These are phyloP conservation scores for Australoheros facetus DNA, from an alignment of 2,797 vertebrate species.

Conservation along the genomic window DNA sequence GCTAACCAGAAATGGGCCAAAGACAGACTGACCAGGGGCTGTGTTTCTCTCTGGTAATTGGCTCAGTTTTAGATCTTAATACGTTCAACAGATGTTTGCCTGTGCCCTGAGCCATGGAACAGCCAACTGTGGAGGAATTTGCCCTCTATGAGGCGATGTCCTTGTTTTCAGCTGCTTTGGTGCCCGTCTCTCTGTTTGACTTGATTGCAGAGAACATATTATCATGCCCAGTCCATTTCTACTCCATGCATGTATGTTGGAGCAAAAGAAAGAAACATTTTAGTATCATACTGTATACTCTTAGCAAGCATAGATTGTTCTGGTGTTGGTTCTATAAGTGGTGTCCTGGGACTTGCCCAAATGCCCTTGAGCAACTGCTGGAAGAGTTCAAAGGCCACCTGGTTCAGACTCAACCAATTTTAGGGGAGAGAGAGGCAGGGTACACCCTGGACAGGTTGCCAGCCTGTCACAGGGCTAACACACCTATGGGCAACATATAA, in stretches of 20 bases:
- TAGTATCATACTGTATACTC: not conserved
- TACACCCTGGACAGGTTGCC: no score
- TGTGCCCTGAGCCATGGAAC: conserved; percentile 61
- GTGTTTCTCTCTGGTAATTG: conserved; percentile 71
- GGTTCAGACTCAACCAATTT: not conserved
- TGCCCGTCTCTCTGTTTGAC: conserved; percentile 25
- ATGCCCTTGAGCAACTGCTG: not conserved
- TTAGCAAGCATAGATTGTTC: not conserved
- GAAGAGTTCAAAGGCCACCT: not conserved
- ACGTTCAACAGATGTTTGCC: conserved; percentile 74
- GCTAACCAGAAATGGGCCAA: conserved; percentile 56
- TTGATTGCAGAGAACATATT: conserved; percentile 18
- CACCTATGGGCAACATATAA: no score
- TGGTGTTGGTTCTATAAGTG: not conserved
- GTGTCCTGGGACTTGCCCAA: not conserved
- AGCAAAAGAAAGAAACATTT: not conserved
- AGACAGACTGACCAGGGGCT: conserved; percentile 65
- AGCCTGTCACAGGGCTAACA: no score
- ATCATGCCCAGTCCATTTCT: conserved; percentile 11
- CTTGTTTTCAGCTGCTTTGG: conserved; percentile 56
- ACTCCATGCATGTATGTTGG: not conserved
- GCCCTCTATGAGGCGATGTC: conserved; percentile 44
- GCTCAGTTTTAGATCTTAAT: conserved; percentile 69
- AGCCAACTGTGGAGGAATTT: conserved; percentile 63
- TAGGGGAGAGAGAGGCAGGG: no score